Conservation (phyloP, 2,888 invertebrate species). For the Agrochola circellaris region DNA sequence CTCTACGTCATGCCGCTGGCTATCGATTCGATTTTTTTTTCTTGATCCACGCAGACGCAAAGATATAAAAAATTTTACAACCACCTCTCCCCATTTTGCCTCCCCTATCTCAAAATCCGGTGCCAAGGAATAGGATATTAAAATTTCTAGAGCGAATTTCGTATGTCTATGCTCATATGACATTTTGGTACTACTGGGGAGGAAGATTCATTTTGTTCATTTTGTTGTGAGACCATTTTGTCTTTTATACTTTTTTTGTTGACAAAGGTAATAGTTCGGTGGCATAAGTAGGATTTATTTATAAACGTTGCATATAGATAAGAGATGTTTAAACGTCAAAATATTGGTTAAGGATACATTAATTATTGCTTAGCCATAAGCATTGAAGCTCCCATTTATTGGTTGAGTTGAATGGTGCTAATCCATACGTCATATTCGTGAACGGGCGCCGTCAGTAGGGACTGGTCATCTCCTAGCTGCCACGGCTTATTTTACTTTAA, state of each 20-base stretch:
- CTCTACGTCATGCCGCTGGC: constrained; percentile 59
- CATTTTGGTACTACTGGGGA: constrained; percentile 10
- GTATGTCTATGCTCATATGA: constrained; percentile 22
- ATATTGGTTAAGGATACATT: not conserved
- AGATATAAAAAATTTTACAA: constrained; percentile 84
- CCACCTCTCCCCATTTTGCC: constrained; percentile 67
- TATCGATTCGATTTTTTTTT: constrained; percentile 70
- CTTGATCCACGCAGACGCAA: constrained; percentile 78
- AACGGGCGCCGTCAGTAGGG: no score
- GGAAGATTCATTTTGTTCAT: not conserved
- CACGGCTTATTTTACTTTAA: no score
- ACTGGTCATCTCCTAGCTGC: no score
- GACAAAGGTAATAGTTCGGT: not conserved
- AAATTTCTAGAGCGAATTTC: constrained; percentile 58
- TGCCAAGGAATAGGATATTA: constrained; percentile 70
- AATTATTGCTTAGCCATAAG: no score
- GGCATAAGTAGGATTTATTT: not conserved
- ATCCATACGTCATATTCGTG: no score
- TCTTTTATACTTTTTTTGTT: constrained; percentile 21
- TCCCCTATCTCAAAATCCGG: constrained; percentile 72
- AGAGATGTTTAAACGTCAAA: not conserved
- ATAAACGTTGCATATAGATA: not conserved
- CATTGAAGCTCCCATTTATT: no score
- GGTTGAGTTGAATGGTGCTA: no score
- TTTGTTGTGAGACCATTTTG: constrained; percentile 18